Percentiles rank a stretch among this genome's conserved stretches.
Evolutionary conservation across 2,888 invertebrate genomes (phyloP).

Genomic region (Ectemnius lituratus): DNA sequence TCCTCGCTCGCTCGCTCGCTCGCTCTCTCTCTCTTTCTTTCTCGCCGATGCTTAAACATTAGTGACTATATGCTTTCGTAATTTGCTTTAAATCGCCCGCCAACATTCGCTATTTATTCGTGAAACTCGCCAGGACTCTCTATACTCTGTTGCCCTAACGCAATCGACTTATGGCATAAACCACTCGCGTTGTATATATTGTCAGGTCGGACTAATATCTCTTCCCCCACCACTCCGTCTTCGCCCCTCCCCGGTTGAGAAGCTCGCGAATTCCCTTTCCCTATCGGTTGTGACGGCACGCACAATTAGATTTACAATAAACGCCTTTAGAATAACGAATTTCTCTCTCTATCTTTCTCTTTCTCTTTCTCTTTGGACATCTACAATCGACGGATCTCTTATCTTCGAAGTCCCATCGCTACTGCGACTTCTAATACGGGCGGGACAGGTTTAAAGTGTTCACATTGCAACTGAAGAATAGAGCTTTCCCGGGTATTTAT

Average conservation of each 20-base stretch:
- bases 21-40: background rate
- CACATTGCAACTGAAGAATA: constrained; percentile 55
- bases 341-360: constrained; percentile 24
- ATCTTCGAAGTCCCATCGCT: constrained; percentile 13
- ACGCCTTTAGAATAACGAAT: background rate
- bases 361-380: constrained; percentile 38
- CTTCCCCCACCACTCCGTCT: too few relatives aligned
- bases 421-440: too few relatives aligned
- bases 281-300: constrained; percentile 16
- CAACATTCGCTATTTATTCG: too few relatives aligned
- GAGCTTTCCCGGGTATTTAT: too few relatives aligned
- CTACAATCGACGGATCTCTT: constrained; percentile 57
- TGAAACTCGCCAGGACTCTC: too few relatives aligned
- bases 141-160: constrained; percentile 10
- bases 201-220: constrained; percentile 66
- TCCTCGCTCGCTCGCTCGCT: background rate
- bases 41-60: too few relatives aligned
- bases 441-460: constrained; percentile 16
- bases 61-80: too few relatives aligned
- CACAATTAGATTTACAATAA: constrained; percentile 2
- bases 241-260: constrained; percentile 16
- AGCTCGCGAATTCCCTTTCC: constrained; percentile 35
- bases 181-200: constrained; percentile 65
- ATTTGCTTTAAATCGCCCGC: too few relatives aligned
- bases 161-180: constrained; percentile 52